Evolutionary conservation across 1,140 invertebrate genomes (phyloP).

Genomic region (Drosophila kohkoa): DNA sequence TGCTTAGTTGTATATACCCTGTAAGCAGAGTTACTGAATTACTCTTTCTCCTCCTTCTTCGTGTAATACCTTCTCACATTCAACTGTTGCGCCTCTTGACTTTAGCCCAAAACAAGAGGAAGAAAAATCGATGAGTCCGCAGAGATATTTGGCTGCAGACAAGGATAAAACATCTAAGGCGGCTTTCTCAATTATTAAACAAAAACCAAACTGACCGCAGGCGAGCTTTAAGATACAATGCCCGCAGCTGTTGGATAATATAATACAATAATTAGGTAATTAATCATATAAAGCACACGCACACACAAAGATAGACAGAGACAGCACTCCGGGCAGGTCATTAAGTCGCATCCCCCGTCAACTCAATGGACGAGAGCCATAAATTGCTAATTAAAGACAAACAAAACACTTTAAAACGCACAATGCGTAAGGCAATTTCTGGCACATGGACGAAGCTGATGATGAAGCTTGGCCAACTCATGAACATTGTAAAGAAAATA

Average conservation of each 20-base stretch:
- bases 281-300: conserved; percentile 64
- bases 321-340: conserved; percentile 40
- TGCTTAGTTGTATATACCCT: not conserved
- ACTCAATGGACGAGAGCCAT: conserved; percentile 25
- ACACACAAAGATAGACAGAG: conserved; percentile 13
- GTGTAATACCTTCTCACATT: too few species aligned
- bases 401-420: conserved; percentile 74
- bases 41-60: not conserved
- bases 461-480: conserved; percentile 19
- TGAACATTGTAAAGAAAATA: conserved; percentile 72
- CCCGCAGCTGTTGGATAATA: conserved; percentile 63
- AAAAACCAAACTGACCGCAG: conserved; percentile 46
- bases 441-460: conserved; percentile 1
- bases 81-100: not conserved
- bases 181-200: conserved; percentile 59
- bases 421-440: conserved; percentile 17
- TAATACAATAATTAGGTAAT: conserved; percentile 78
- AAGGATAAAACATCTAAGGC: not conserved
- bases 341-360: conserved; percentile 49
- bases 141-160: not conserved
- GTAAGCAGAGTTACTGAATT: not conserved
- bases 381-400: conserved; percentile 75
- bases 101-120: too few species aligned
- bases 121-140: conserved; percentile 47
- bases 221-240: conserved; percentile 47